Percentiles rank a stretch among this genome's conserved stretches.
These are phyloP conservation scores for Lydus trimaculatus DNA, from an alignment of 2,888 invertebrate genomes.

Conservation along the genomic window DNA sequence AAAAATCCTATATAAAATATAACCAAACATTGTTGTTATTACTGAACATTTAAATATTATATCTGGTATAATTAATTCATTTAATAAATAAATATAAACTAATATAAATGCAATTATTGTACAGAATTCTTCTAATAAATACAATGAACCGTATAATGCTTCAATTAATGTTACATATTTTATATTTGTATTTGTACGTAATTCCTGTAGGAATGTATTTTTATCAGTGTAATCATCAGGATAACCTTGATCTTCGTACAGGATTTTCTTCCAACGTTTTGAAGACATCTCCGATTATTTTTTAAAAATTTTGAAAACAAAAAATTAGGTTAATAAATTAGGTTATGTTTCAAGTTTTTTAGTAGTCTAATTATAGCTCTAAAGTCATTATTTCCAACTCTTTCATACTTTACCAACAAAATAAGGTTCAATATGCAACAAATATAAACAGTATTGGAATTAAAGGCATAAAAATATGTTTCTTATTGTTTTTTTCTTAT, in stretches of 20 bases:
- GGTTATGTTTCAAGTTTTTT: neutral
- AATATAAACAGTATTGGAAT: too few relatives aligned
- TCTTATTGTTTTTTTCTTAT: too few relatives aligned
- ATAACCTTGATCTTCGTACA: slow-evolving; percentile 86
- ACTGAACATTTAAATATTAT: slow-evolving; percentile 68
- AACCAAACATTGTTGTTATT: slow-evolving; percentile 67
- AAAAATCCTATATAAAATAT: slow-evolving; percentile 65
- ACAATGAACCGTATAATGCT: slow-evolving; percentile 78
- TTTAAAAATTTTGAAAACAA: neutral
- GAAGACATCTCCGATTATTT: slow-evolving; percentile 34
- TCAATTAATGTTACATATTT: slow-evolving; percentile 74
- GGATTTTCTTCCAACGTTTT: slow-evolving; percentile 82
- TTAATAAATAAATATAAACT: slow-evolving; percentile 76
- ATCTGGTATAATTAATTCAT: slow-evolving; percentile 71
- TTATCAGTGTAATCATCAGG: slow-evolving; percentile 93
- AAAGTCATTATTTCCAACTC: too few relatives aligned
- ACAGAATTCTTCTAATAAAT: slow-evolving; percentile 82
- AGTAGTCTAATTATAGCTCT: neutral
- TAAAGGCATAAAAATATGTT: too few relatives aligned
- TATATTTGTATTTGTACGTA: slow-evolving; percentile 83
- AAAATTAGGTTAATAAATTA: neutral
- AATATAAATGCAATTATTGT: slow-evolving; percentile 76
- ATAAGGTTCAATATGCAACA: too few relatives aligned
- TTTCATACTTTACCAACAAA: too few relatives aligned
- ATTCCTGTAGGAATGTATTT: slow-evolving; percentile 81